Conservation (phyloP, 2,113 vertebrate species). For the Potamarius usumacintae region DNA sequence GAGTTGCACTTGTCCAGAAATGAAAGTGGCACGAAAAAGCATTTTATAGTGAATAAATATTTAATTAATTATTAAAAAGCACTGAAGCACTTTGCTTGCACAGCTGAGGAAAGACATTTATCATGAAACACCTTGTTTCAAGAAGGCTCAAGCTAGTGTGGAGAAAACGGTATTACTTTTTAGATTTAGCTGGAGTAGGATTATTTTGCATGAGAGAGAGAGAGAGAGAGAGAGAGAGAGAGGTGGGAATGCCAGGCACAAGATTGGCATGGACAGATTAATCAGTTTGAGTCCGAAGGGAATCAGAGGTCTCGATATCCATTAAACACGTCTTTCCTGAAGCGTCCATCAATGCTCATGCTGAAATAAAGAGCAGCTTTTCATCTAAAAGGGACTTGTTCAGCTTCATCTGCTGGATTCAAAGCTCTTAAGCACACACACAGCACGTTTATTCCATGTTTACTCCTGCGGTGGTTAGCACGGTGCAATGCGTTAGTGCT, state of each 20-base stretch:
- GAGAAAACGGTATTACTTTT: background rate
- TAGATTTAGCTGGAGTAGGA: background rate
- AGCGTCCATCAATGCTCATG: background rate
- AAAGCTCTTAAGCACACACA: background rate
- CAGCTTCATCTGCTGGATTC: background rate
- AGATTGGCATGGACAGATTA: constrained; percentile 7
- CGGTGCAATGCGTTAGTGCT: background rate
- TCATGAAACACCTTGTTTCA: background rate
- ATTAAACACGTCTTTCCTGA: constrained; percentile 1
- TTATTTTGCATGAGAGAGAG: no score
- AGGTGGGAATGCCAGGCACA: background rate
- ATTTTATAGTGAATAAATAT: background rate
- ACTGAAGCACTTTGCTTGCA: background rate
- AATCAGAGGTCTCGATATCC: constrained; percentile 20
- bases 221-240: no score
- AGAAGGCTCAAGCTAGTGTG: background rate
- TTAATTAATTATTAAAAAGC: background rate
- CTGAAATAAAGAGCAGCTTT: background rate
- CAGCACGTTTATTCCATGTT: background rate
- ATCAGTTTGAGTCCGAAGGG: background rate
- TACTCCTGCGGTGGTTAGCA: background rate
- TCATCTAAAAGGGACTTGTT: background rate
- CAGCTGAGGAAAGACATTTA: background rate
- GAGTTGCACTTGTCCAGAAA: background rate
- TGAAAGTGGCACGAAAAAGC: background rate